Percentiles rank a stretch among this genome's conserved stretches.
These are phyloP conservation scores for Tenthredo scrophulariae DNA, from an alignment of 2,888 invertebrate species.

Conservation along the genomic window DNA sequence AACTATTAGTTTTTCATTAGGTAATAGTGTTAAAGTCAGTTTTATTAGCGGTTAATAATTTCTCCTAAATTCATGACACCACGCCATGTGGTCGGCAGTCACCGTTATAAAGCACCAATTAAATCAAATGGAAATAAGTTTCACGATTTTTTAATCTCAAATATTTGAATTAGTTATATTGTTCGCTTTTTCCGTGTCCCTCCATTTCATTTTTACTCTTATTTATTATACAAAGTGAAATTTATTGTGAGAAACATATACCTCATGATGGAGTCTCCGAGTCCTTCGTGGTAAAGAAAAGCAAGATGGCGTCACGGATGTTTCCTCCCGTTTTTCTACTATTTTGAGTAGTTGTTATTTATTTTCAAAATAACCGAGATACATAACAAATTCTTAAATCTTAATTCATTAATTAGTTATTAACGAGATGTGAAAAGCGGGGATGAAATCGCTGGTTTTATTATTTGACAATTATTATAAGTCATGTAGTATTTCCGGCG, in stretches of 20 bases:
- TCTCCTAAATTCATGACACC: constrained; percentile 15
- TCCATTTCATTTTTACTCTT: not conserved
- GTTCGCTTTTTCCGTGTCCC: not conserved
- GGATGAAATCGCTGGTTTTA: not conserved
- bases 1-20: not conserved
- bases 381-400: not conserved
- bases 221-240: constrained; percentile 49
- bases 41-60: constrained; percentile 13
- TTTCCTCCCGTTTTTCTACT: constrained; percentile 63
- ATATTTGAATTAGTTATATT: not conserved
- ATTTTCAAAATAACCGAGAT: not conserved
- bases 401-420: not conserved
- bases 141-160: not conserved
- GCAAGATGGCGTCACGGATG: constrained; percentile 65
- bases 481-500: constrained; percentile 55
- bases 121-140: not conserved
- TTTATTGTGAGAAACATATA: constrained; percentile 60
- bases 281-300: constrained; percentile 66
- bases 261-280: constrained; percentile 68
- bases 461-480: not conserved
- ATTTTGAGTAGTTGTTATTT: not conserved
- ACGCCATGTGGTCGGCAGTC: constrained; percentile 63
- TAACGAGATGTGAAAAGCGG: constrained; percentile 49
- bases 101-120: constrained; percentile 51
- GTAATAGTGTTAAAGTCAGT: not conserved